These are phyloP conservation scores for Apis cerana DNA, from an alignment of 1,140 invertebrate genomes.

Conservation along the genomic window DNA sequence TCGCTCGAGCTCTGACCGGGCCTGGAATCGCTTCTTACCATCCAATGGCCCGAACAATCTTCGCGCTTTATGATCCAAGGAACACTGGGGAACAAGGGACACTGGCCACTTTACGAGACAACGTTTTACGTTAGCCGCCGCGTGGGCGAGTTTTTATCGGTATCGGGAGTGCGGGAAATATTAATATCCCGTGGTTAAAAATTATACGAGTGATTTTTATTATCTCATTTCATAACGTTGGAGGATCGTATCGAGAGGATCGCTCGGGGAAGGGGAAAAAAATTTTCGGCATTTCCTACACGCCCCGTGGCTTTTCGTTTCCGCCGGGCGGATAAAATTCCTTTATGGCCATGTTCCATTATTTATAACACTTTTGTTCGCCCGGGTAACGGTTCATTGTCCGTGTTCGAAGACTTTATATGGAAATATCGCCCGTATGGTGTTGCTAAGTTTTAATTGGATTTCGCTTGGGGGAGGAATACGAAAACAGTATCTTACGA, in stretches of 20 bases:
- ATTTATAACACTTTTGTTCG: neutral
- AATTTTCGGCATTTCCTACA: neutral
- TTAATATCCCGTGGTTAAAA: conserved; percentile 30
- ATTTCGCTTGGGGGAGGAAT: too few relatives aligned
- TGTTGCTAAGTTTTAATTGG: too few relatives aligned
- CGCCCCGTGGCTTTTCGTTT: neutral
- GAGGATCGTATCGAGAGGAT: neutral
- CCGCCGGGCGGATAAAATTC: neutral
- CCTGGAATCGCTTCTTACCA: conserved; percentile 1
- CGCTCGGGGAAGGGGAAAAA: neutral
- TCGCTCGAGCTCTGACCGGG: neutral
- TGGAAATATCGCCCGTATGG: neutral
- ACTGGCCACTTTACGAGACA: conserved; percentile 19
- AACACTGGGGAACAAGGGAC: conserved; percentile 29
- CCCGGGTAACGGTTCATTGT: neutral
- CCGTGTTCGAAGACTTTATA: neutral
- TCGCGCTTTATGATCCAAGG: conserved; percentile 28
- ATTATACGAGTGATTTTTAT: conserved; percentile 24
- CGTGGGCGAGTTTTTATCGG: conserved; percentile 46
- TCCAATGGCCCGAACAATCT: conserved; percentile 7
- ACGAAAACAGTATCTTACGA: too few relatives aligned
- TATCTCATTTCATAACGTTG: neutral
- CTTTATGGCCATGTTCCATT: neutral
- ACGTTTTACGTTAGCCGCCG: conserved; percentile 23
- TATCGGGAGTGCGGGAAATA: conserved; percentile 12